These are phyloP conservation scores for Gadopsis bispinosus DNA, from an alignment of 2,797 vertebrate species.

Conservation along the genomic window DNA sequence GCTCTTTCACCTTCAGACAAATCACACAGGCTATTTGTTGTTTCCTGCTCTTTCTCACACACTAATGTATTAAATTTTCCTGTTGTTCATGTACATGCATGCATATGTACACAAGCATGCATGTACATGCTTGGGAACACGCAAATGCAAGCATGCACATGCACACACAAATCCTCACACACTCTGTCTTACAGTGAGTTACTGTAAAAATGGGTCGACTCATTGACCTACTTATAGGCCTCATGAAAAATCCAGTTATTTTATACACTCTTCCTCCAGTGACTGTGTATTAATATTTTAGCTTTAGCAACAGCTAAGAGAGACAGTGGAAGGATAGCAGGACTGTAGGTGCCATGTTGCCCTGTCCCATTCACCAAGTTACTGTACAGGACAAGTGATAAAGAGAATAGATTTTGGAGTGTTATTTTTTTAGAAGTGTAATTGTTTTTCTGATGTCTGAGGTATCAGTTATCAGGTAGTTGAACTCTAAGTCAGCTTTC, in stretches of 20 bases:
- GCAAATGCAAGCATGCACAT: slow-evolving; percentile 26
- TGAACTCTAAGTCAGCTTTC: slow-evolving; percentile 24
- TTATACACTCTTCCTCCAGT: slow-evolving; percentile 72
- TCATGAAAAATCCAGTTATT: slow-evolving; percentile 82
- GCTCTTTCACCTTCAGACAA: slow-evolving; percentile 47
- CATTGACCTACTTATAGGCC: slow-evolving; percentile 83
- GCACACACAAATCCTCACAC: slow-evolving; percentile 40
- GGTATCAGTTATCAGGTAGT: neutral
- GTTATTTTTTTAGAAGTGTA: slow-evolving; percentile 9
- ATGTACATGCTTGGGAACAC: neutral
- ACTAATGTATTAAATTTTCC: slow-evolving; percentile 20
- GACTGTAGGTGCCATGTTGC: slow-evolving; percentile 50
- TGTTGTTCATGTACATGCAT: slow-evolving; percentile 15
- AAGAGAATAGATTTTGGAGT: neutral
- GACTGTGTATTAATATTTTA: slow-evolving; percentile 83
- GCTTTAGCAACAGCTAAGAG: slow-evolving; percentile 73
- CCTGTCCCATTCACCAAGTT: slow-evolving; percentile 54
- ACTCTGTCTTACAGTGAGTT: slow-evolving; percentile 58
- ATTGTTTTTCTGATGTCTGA: slow-evolving; percentile 18
- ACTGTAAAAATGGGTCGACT: slow-evolving; percentile 82
- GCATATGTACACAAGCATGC: slow-evolving; percentile 22
- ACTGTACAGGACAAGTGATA: slow-evolving; percentile 23
- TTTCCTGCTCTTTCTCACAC: slow-evolving; percentile 16
- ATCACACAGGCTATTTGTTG: slow-evolving; percentile 45
- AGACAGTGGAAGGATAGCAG: slow-evolving; percentile 53